Evolutionary conservation across 2,113 vertebrate species (phyloP), one percentile per base, ranked within the genome.

Genomic region (Oreochromis tanganicae): DNA sequence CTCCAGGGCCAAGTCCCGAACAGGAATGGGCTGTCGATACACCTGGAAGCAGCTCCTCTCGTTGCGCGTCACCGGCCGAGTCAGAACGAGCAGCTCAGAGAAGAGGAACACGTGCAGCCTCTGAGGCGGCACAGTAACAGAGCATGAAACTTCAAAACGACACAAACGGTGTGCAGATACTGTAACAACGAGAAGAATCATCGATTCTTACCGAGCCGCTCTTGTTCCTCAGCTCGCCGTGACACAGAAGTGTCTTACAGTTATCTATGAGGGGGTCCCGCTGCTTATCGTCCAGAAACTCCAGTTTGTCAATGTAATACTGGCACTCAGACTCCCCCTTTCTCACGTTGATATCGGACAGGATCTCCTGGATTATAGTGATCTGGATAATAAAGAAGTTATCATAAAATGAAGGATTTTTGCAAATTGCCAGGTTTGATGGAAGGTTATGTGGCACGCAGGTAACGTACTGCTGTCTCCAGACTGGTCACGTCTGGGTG

Each of bases 321-420:
- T 98, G 98, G 86, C 99, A 99, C 91, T 99, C 99, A 0, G 98
- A 99, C 87, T 99, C 99, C 0, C 99, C 99, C 90, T 99, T 99
- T 95, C 98, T 98, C 93, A 98, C 55, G 94, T 99, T 98, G 95
- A 99, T 99, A 80, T 99, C 98, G 2, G 97, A 96, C 21, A 99
- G 97, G 48, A 99, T 98, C 11, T 96, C 97, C 92, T 99, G 99
- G 93, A 99, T 99, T 85, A 99, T 98, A 52, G 95, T 82, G 17
- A 99, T 96, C 99, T 99, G 87, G 85, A 92, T 10, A 10, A 59
- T 59, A 16, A 90, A 80, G n/a, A 86, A 19, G 66, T 46, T 29
- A 75, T 29, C 4, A 19, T 48, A 48, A 75, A 75, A 75, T 29
- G 24, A 75, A 29, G 24, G 14, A 7, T 24, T 1, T 29, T 19